Percentiles rank a stretch among this genome's conserved stretches.
phyloP scores from a whole-genome alignment of 2,113 vertebrate genomes.

The Hydrolagus affinis region DNA sequence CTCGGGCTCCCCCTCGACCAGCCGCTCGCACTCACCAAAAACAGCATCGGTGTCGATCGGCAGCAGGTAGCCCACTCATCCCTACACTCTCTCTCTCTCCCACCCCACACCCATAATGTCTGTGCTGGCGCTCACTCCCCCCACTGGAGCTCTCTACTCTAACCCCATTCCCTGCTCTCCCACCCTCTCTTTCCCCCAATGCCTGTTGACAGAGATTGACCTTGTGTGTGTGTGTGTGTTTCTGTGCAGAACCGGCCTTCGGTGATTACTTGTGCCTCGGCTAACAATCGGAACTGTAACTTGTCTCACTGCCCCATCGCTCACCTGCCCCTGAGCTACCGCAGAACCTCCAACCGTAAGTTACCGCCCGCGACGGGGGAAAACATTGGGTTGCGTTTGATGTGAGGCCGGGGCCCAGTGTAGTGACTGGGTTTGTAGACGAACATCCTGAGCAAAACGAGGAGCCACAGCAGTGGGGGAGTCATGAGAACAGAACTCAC shows the following conservation, averaged over 20 bases:
- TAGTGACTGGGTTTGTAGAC: no score
- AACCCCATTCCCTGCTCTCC: no score
- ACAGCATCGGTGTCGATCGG: slow-evolving; percentile 68
- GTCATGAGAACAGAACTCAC: background rate
- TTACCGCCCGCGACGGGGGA: slow-evolving; percentile 21
- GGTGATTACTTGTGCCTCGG: slow-evolving; percentile 90
- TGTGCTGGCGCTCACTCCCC: no score
- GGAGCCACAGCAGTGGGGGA: no score
- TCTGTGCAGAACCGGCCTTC: slow-evolving; percentile 83
- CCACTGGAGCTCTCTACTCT: no score
- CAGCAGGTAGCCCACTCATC: slow-evolving; percentile 72
- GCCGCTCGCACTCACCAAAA: slow-evolving; percentile 94
- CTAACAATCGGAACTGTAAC: slow-evolving; percentile 90
- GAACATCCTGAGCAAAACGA: no score
- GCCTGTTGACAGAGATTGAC: no score
- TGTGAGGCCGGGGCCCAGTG: no score
- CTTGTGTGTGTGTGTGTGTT: background rate
- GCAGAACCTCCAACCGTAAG: slow-evolving; percentile 79
- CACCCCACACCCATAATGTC: background rate
- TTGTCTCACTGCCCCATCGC: slow-evolving; percentile 86
- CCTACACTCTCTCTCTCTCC: background rate
- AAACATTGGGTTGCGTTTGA: no score
- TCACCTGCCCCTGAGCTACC: slow-evolving; percentile 71
- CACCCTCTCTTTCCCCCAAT: no score
- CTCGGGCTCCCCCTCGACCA: slow-evolving; percentile 81